These are phyloP conservation scores for Stigmatopora nigra DNA, from an alignment of 2,113 vertebrate genomes.

Conservation along the genomic window DNA sequence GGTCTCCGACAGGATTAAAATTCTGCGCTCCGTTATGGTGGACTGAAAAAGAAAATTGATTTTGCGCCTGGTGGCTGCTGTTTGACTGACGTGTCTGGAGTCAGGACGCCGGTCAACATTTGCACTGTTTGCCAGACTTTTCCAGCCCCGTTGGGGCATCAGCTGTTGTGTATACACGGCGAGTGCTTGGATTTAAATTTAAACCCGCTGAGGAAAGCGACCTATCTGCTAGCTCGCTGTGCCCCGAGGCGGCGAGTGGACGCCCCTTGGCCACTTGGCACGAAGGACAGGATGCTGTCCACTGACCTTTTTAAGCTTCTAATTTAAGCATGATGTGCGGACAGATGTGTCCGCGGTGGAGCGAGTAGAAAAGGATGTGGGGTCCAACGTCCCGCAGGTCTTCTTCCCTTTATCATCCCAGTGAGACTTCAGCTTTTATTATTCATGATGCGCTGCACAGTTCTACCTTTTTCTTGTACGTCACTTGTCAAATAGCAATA, in stretches of 20 bases:
- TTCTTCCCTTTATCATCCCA: background rate
- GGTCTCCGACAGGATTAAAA: slow-evolving; percentile 58
- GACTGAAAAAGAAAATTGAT: slow-evolving; percentile 61
- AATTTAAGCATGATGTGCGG: slow-evolving; percentile 43
- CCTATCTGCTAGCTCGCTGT: slow-evolving; percentile 14
- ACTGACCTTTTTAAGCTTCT: slow-evolving; percentile 63
- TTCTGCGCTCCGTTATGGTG: slow-evolving; percentile 30
- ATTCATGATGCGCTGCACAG: background rate
- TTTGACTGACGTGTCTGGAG: slow-evolving; percentile 7
- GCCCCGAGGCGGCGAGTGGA: slow-evolving; percentile 29
- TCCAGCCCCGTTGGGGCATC: slow-evolving; percentile 1
- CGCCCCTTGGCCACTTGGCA: slow-evolving; percentile 39
- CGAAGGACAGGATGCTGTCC: slow-evolving; percentile 46
- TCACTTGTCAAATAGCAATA: background rate
- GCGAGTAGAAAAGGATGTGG: background rate
- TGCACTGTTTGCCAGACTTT: slow-evolving; percentile 4
- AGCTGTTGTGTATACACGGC: slow-evolving; percentile 14
- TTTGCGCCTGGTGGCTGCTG: slow-evolving; percentile 42
- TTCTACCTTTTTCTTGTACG: background rate
- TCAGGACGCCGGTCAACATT: background rate
- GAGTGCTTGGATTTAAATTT: slow-evolving; percentile 24
- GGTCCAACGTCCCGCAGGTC: slow-evolving; percentile 19
- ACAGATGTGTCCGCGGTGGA: slow-evolving; percentile 43
- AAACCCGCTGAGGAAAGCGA: slow-evolving; percentile 17
- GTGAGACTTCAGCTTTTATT: background rate